Conservation (phyloP, 2,113 vertebrate genomes). For the Ophiodon elongatus region DNA sequence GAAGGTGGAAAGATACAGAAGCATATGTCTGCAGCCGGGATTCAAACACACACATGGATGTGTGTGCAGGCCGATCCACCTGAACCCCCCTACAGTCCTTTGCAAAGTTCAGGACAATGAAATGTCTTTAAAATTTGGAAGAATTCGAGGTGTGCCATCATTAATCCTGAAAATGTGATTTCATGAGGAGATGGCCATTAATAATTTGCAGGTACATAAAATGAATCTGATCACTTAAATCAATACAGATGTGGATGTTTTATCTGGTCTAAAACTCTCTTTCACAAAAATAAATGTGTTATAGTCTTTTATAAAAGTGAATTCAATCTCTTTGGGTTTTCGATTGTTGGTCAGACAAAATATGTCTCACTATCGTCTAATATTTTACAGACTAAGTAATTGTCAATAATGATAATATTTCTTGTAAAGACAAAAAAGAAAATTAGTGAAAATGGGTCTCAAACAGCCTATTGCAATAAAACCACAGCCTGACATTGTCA, state of each 20-base stretch:
- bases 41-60: background rate
- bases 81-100: background rate
- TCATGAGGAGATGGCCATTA: background rate
- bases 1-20: slow-evolving; percentile 15
- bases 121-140: background rate
- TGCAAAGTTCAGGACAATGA: background rate
- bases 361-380: background rate
- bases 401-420: background rate
- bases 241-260: background rate
- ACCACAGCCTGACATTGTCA: background rate
- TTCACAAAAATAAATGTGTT: background rate
- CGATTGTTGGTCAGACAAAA: background rate
- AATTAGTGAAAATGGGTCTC: background rate
- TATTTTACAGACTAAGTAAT: background rate
- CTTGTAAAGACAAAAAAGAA: background rate
- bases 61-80: background rate
- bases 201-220: background rate
- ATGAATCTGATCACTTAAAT: slow-evolving; percentile 1
- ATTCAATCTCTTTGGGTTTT: background rate
- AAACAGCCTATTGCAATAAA: background rate
- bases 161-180: background rate
- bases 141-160: background rate
- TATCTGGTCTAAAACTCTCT: background rate
- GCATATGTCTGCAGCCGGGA: background rate
- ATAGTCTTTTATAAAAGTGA: background rate